These are phyloP conservation scores for Jaculus jaculus DNA, from an alignment of 2,113 vertebrate genomes.

Conservation along the genomic window DNA sequence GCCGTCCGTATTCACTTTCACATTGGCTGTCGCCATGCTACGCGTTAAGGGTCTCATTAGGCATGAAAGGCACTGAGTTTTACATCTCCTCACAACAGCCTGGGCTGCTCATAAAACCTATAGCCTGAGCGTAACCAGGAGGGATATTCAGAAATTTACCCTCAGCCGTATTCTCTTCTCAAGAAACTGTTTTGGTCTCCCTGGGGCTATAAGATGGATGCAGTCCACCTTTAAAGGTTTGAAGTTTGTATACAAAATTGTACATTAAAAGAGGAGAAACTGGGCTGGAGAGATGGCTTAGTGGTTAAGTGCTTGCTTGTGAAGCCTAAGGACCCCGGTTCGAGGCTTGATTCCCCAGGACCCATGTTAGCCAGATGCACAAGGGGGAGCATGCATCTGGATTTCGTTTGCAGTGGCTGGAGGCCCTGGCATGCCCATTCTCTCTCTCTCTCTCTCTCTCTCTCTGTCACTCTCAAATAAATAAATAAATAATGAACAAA, in stretches of 20 bases:
- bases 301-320: too few relatives aligned
- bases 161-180: conserved; percentile 13
- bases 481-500: too few relatives aligned
- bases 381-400: too few relatives aligned
- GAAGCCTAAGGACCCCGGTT: too few relatives aligned
- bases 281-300: too few relatives aligned
- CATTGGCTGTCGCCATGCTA: background rate
- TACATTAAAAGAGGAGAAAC: conserved; percentile 60
- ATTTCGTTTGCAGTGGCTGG: too few relatives aligned
- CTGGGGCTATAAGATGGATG: conserved; percentile 62
- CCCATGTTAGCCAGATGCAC: too few relatives aligned
- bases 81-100: conserved; percentile 38
- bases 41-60: conserved; percentile 47
- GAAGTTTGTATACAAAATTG: conserved; percentile 70
- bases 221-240: conserved; percentile 59
- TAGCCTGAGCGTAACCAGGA: background rate
- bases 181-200: conserved; percentile 66
- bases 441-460: too few relatives aligned
- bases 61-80: conserved; percentile 51
- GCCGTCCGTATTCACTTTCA: conserved; percentile 37
- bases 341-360: too few relatives aligned
- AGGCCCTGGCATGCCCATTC: too few relatives aligned
- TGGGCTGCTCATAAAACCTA: conserved; percentile 56
- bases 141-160: conserved; percentile 48
- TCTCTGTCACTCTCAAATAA: too few relatives aligned